These are phyloP conservation scores for Microchirus variegatus DNA, from an alignment of 2,797 vertebrate genomes.

Conservation along the genomic window DNA sequence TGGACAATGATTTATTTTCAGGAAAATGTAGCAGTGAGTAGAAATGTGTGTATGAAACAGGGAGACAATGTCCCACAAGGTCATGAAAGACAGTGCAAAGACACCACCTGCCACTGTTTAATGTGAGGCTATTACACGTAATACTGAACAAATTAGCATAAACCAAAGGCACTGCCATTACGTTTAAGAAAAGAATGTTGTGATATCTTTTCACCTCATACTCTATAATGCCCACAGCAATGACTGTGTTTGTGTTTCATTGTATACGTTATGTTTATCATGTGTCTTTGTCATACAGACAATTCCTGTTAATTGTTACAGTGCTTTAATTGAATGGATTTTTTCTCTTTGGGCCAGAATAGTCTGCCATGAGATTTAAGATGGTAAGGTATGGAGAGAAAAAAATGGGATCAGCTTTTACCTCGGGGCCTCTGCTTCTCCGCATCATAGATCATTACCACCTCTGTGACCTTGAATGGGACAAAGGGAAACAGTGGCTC, in stretches of 20 bases:
- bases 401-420: conserved; percentile 96
- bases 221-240: not conserved
- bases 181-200: too few relatives aligned
- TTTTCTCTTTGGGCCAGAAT: conserved; percentile 85
- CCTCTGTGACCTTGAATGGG: conserved; percentile 95
- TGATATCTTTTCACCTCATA: not conserved
- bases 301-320: conserved; percentile 6
- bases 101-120: conserved; percentile 21
- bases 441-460: conserved; percentile 99
- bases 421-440: conserved; percentile 99
- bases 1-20: not conserved
- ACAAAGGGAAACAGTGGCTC: conserved; percentile 80
- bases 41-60: conserved; percentile 10
- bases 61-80: conserved; percentile 16
- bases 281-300: conserved; percentile 7
- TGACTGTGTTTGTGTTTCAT: conserved; percentile 14
- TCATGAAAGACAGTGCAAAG: conserved; percentile 44
- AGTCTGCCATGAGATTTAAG: conserved; percentile 98
- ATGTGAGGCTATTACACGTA: not conserved
- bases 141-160: not conserved
- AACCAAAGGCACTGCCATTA: not conserved
- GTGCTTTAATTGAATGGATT: conserved; percentile 36
- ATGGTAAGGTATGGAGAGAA: conserved; percentile 83
- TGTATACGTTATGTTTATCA: conserved; percentile 11
- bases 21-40: not conserved